Base-by-base conservation (phyloP, 2,797 vertebrate genomes). In the Capromys pilorides region DNA sequence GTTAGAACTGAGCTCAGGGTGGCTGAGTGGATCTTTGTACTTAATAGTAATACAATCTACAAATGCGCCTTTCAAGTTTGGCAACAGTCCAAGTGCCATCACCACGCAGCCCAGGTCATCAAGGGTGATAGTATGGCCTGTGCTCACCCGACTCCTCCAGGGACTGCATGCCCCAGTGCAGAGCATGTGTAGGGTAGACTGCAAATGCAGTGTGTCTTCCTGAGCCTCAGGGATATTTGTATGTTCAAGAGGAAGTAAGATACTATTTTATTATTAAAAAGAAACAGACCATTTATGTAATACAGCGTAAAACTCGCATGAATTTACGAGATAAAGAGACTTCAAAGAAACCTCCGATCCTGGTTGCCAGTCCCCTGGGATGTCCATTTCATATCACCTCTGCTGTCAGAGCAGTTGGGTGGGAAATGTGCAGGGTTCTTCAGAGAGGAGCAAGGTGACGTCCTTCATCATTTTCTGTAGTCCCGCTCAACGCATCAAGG, bases 311-410 rank as follows among this genome's bases (percentile, higher is more conserved):
- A 94, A 66, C 49, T 33, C 67, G 36, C 67, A 79, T 83, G 28
- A 62, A 94, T 66, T 51, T 82, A n/a, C 26, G 88, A 94, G 57
- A 86, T 62, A 92, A 69, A 90, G 82, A 88, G 62, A 82, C 61
- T 94, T 94, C 73, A 66, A 54, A 93, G 80, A 84, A 85, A 88
- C 28, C 36, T 93, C 73, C 49, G 41, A 85, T 85, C 86, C 9
- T 33, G 41, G 62, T 95, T 83, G 59, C 45, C 54, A 21, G n/a
- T 59, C 54, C 71, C 88, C 54, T 9, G 21, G n/a, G 39, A 28
- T 4, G 21, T 73, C n/a, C 36, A 69, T 5, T 51, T 59, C 45
- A 1, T 18, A 24, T 51, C 49, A 39, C 24, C 71, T 54, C 85
- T 16, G 33, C 26, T 87, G 54, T 49, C 81, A 88, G 73, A 87